These are phyloP conservation scores for Tineola bisselliella DNA, from an alignment of 2,888 invertebrate genomes.

Conservation along the genomic window DNA sequence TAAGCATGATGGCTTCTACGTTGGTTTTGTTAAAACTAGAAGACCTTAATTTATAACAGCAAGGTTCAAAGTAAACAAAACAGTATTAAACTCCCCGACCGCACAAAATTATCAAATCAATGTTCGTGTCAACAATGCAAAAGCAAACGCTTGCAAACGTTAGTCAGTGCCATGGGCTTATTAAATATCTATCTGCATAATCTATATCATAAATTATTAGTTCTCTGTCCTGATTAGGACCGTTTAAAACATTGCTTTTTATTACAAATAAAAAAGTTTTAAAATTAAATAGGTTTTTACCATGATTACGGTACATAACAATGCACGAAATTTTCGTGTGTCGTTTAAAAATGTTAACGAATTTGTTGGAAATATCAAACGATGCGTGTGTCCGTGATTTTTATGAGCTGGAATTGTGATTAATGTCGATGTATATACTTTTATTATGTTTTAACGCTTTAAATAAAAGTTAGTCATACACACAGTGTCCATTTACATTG, in stretches of 20 bases:
- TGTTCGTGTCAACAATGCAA: slow-evolving; percentile 3
- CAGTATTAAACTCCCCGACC: background rate
- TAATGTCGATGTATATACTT: no score
- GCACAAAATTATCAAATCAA: slow-evolving; percentile 1
- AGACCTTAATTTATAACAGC: background rate
- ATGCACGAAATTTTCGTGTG: no score
- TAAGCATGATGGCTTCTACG: background rate
- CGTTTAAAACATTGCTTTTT: background rate
- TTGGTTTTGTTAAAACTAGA: background rate
- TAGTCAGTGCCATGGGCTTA: background rate
- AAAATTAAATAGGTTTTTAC: background rate
- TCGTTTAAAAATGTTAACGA: background rate
- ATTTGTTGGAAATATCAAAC: background rate
- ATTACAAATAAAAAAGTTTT: background rate
- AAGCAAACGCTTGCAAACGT: background rate
- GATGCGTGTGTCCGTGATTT: no score
- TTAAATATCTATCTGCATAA: slow-evolving; percentile 3
- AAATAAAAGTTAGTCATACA: no score
- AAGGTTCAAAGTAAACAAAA: background rate
- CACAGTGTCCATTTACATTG: no score
- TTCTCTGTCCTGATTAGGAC: background rate
- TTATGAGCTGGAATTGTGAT: no score
- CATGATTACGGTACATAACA: background rate
- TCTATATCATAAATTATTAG: background rate
- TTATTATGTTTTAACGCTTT: no score